Evolutionary conservation across 2,888 invertebrate species (phyloP).

Genomic region (Octodonta nipae): DNA sequence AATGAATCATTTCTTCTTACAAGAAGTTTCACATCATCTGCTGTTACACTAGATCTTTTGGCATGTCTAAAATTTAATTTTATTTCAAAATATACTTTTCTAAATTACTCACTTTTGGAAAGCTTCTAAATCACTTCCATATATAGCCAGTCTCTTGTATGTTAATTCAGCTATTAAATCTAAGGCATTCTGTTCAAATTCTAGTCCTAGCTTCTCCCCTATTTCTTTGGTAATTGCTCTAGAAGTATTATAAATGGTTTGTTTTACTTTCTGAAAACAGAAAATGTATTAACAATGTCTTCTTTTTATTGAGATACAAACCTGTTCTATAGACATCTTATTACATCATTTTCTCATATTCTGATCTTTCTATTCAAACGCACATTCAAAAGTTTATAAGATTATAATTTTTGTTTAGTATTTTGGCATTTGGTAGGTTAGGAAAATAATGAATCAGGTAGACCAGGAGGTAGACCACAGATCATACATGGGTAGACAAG

Average conservation of each 20-base stretch:
- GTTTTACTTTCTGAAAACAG: slow-evolving; percentile 43
- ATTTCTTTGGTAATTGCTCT: slow-evolving; percentile 43
- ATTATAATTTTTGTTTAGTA: no score
- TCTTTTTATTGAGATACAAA: background rate
- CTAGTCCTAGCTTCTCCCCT: slow-evolving; percentile 38
- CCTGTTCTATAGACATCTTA: background rate
- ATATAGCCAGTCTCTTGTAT: slow-evolving; percentile 43
- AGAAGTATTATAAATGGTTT: slow-evolving; percentile 43
- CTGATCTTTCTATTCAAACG: no score
- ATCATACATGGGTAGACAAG: no score
- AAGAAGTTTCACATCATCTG: slow-evolving; percentile 51
- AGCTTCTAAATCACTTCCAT: slow-evolving; percentile 48
- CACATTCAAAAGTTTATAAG: no score
- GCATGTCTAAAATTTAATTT: slow-evolving; percentile 41
- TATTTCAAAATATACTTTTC: background rate
- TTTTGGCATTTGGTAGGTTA: no score
- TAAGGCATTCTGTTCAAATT: slow-evolving; percentile 41
- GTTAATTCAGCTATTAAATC: slow-evolving; percentile 48
- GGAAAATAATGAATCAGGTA: no score
- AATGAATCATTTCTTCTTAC: slow-evolving; percentile 47
- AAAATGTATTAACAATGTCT: background rate
- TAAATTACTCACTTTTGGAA: slow-evolving; percentile 46
- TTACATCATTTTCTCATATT: no score
- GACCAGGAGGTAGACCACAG: no score
- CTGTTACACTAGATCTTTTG: slow-evolving; percentile 45